phyloP scores from a whole-genome alignment of 2,888 invertebrate species.

The Rotaria macrura region DNA sequence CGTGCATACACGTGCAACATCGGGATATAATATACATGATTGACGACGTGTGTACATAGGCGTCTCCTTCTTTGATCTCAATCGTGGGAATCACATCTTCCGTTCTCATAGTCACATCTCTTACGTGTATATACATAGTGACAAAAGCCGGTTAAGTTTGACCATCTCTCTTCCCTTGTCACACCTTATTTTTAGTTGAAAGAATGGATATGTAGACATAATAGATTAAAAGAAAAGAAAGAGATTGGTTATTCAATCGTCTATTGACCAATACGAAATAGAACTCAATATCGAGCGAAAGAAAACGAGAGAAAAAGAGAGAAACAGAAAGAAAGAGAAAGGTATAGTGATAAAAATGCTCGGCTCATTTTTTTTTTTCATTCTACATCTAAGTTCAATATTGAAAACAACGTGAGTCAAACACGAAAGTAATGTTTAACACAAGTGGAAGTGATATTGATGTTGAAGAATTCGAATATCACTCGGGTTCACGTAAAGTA shows the following conservation, averaged over 20 bases:
- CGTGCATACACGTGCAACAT: neutral
- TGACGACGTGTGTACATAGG: neutral
- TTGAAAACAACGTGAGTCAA: neutral
- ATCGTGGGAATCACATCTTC: neutral
- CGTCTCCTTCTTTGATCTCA: conserved; percentile 6
- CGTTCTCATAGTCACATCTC: neutral
- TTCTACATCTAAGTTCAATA: neutral
- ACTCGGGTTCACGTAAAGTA: neutral
- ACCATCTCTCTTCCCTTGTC: neutral
- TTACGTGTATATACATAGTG: neutral
- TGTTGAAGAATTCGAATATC: neutral
- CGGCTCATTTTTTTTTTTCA: too few relatives aligned
- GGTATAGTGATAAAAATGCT: too few relatives aligned
- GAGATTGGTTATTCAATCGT: neutral
- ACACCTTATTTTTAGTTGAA: neutral
- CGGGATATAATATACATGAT: neutral
- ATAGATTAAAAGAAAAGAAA: neutral
- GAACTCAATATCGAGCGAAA: too few relatives aligned
- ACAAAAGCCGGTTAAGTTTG: conserved; percentile 6
- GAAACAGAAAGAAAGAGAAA: neutral
- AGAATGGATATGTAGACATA: neutral
- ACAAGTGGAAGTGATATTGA: neutral
- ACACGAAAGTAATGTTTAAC: neutral
- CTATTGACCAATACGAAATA: neutral
- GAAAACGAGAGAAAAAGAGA: neutral